Percentiles rank a stretch among this genome's conserved stretches.
phyloP scores from a whole-genome alignment of 1,140 invertebrate genomes.

The Pseudomyrmex dendroicus region DNA sequence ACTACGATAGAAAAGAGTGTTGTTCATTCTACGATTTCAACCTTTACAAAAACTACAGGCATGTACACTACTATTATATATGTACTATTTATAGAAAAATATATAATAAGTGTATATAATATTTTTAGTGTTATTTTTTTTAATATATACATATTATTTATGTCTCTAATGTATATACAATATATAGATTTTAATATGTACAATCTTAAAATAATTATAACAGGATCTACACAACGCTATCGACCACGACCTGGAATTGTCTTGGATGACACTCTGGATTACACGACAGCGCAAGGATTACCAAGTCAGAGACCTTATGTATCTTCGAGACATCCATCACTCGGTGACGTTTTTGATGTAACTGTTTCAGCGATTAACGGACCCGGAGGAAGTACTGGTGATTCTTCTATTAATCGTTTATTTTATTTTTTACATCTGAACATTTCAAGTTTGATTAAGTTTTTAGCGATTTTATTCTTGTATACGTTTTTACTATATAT shows the following conservation, averaged over 20 bases:
- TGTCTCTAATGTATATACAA: not conserved
- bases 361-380: slow-evolving; percentile 95
- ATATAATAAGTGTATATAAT: not conserved
- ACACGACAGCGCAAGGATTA: slow-evolving; percentile 81
- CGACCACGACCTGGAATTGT: slow-evolving; percentile 92
- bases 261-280: slow-evolving; percentile 89
- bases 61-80: not conserved
- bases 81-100: not conserved
- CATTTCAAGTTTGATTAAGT: not conserved
- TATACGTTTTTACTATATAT: not conserved
- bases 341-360: slow-evolving; percentile 94
- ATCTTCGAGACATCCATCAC: slow-evolving; percentile 82
- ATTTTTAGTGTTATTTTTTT: not conserved
- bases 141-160: not conserved
- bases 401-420: slow-evolving; percentile 8
- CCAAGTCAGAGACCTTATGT: slow-evolving; percentile 81
- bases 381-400: slow-evolving; percentile 86
- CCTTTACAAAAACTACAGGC: slow-evolving; percentile 64
- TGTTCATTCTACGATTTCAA: slow-evolving; percentile 7
- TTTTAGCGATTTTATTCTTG: not conserved
- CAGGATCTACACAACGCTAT: slow-evolving; percentile 71
- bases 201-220: slow-evolving; percentile 2
- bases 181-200: not conserved
- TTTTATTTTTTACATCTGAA: too few species aligned
- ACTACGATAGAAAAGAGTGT: slow-evolving; percentile 36